A percentile compares a stretch with the other conserved stretches of the same genome.
Evolutionary conservation across 2,113 vertebrate species (phyloP).

Genomic region (Vulpes lagopus): DNA sequence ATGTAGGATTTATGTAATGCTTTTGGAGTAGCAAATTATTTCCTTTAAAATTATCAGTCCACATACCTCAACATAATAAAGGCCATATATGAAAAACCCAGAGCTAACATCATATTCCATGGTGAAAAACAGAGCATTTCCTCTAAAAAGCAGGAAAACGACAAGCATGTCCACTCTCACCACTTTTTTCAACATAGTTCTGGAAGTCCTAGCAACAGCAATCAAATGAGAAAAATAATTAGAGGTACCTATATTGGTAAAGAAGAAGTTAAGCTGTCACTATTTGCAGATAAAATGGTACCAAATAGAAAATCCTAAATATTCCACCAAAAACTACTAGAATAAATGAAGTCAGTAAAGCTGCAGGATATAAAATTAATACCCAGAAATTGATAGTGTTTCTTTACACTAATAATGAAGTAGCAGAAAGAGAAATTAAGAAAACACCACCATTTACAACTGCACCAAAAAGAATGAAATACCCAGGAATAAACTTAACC

Average conservation of each 20-base stretch:
- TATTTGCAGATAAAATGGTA: neutral
- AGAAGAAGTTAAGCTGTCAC: neutral
- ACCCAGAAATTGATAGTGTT: neutral
- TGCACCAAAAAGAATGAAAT: neutral
- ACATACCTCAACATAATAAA: neutral
- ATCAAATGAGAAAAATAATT: neutral
- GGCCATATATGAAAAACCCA: neutral
- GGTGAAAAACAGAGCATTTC: neutral
- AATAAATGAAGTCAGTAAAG: neutral
- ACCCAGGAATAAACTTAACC: neutral
- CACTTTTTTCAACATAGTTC: neutral
- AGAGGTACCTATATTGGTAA: neutral
- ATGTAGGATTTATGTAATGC: constrained; percentile 7
- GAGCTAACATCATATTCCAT: neutral
- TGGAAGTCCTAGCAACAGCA: neutral
- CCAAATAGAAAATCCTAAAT: neutral
- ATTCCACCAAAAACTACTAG: neutral
- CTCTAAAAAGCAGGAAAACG: neutral
- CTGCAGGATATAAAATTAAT: neutral
- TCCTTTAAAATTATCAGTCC: neutral
- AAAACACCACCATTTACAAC: neutral
- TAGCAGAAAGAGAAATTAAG: neutral
- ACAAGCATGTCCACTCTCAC: neutral
- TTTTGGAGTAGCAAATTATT: constrained; percentile 41
- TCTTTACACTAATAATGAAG: neutral